Evolutionary conservation across 2,113 vertebrate species (phyloP), one percentile per base, ranked within the genome.

Genomic region (Petaurus breviceps): DNA sequence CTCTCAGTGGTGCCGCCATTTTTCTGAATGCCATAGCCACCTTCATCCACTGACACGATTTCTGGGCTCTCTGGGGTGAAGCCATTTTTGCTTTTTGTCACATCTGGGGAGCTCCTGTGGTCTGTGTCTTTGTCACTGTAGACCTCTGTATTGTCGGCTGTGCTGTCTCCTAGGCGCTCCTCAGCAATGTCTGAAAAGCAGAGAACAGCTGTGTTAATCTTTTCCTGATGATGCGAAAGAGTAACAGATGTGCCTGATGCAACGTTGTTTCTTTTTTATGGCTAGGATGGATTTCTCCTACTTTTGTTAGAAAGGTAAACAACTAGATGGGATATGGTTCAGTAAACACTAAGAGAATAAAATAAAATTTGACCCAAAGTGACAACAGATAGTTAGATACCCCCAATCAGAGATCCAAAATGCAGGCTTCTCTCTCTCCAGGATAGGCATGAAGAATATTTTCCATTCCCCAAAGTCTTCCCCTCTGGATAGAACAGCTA

Each of bases 81-180:
- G 98, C 99, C 99, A 61, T 98, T 98, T 98, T 99, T 99, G 16
- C 98, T 96, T 97, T 99, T 99, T 96, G 98, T 98, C 91, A 99
- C 98, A 5, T 99, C 99, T 0, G 99, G 99, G 46, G 99, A 99
- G 97, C 99, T 99, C 98, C 98, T 98, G 96, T 99, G 99, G 92
- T 99, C 99, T 51, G 99, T 98, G 61, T 99, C 99, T 98, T 99
- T 99, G 97, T 99, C 99, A n/a, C 99, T 99, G 98, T 99, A 99
- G 97, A 98, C 99, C 55, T 99, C 99, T 0, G 98, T 97, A 91
- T 98, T 99, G 55, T 99, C 99, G 3, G 98, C 97, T 14, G 99
- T 98, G 91, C 97, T 94, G 14, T 99, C 99, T 52, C 99, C 99
- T 37, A 99, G 96, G 1, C 97, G 97, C 8, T 99, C 99, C 61